These are phyloP conservation scores for Thecophora atra DNA, from an alignment of 2,888 invertebrate genomes.

Conservation along the genomic window DNA sequence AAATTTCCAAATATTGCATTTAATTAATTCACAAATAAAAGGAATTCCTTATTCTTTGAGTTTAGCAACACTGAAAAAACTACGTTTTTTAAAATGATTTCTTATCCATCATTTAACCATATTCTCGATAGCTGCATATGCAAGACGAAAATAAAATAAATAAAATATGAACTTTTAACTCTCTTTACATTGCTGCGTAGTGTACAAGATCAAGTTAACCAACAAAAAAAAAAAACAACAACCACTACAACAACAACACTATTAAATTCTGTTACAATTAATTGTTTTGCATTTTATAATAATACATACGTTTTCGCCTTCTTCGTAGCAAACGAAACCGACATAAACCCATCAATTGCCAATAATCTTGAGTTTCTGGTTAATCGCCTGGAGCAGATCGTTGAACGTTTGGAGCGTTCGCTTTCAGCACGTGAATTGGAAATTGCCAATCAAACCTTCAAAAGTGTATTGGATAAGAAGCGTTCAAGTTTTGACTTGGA, in stretches of 20 bases:
- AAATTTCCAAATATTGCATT: too few species aligned
- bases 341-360: constrained; percentile 67
- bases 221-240: not conserved
- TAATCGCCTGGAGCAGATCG: constrained; percentile 78
- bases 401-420: constrained; percentile 75
- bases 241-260: too few species aligned
- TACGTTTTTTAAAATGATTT: not conserved
- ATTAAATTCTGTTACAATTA: not conserved
- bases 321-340: constrained; percentile 67
- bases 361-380: constrained; percentile 76
- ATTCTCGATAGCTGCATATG: not conserved
- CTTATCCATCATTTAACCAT: too few species aligned
- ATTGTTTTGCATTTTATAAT: not conserved
- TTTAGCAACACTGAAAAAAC: not conserved
- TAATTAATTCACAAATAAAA: too few species aligned
- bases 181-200: not conserved
- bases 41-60: not conserved
- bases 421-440: constrained; percentile 58
- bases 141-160: not conserved
- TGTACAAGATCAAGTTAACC: not conserved
- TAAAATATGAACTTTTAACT: not conserved
- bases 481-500: constrained; percentile 55
- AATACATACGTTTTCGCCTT: not conserved
- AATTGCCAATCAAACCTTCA: constrained; percentile 57
- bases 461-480: constrained; percentile 54